These are phyloP conservation scores for Herpetotheres cachinnans DNA, from an alignment of 2,113 vertebrate genomes.

Conservation along the genomic window DNA sequence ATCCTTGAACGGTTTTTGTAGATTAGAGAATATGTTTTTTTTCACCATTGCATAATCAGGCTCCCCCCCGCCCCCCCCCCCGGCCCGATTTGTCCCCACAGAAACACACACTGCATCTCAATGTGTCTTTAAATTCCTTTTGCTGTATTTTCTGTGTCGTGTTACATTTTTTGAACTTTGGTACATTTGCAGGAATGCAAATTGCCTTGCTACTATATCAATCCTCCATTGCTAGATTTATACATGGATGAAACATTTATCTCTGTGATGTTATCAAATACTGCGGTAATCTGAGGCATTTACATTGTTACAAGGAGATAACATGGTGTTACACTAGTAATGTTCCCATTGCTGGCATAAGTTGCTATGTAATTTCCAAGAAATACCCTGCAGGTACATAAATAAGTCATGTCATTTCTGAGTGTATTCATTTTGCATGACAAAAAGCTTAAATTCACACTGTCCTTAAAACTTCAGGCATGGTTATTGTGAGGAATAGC, in stretches of 20 bases:
- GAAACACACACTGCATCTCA: neutral
- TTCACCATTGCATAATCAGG: neutral
- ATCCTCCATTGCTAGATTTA: constrained; percentile 21
- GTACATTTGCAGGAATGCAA: neutral
- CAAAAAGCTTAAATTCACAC: constrained; percentile 24
- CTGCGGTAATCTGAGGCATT: constrained; percentile 41
- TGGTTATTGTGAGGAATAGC: neutral
- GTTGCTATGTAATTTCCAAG: constrained; percentile 46
- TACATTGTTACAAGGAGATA: constrained; percentile 48
- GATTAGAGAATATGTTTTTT: neutral
- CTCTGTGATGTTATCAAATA: constrained; percentile 55
- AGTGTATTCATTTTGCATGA: constrained; percentile 35
- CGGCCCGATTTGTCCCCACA: neutral
- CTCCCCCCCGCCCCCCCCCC: neutral
- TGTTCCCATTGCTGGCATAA: constrained; percentile 36
- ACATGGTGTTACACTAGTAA: constrained; percentile 47
- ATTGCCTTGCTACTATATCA: neutral
- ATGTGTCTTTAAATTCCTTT: neutral
- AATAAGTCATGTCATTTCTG: constrained; percentile 44
- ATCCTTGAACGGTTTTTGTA: neutral
- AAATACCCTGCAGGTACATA: constrained; percentile 50
- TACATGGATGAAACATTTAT: constrained; percentile 17
- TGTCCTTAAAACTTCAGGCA: neutral
- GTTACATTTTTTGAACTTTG: neutral
- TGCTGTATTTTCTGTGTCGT: neutral